Conservation (phyloP, 2,888 invertebrate genomes). For the Drosophila picticornis region DNA sequence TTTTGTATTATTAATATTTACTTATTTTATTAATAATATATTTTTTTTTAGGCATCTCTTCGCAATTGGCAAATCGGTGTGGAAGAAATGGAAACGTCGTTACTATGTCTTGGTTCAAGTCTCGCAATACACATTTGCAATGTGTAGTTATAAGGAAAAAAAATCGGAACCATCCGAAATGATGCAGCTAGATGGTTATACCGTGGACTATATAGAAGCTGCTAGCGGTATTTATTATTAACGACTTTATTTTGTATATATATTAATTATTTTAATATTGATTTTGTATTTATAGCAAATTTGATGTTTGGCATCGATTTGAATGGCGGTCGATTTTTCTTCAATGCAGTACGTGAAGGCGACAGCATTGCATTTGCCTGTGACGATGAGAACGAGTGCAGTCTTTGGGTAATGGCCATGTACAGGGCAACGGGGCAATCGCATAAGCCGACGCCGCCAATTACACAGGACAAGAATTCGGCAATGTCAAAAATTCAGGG, state of each 20-base stretch:
- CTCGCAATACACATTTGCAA: constrained; percentile 99
- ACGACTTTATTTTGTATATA: background rate
- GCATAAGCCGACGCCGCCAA: constrained; percentile 98
- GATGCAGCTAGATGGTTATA: constrained; percentile 99
- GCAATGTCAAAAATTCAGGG: constrained; percentile 96
- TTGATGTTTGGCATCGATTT: constrained; percentile 97
- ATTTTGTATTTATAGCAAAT: constrained; percentile 88
- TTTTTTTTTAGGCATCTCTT: constrained; percentile 89
- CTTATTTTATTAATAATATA: background rate
- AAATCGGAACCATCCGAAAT: constrained; percentile 99
- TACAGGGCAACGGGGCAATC: constrained; percentile 99
- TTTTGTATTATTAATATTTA: background rate
- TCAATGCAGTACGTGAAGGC: constrained; percentile 99
- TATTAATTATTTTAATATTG: background rate
- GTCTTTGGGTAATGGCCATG: constrained; percentile 99
- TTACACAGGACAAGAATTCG: constrained; percentile 93
- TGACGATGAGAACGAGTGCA: constrained; percentile 98
- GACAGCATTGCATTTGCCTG: constrained; percentile 98
- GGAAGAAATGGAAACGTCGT: constrained; percentile 99
- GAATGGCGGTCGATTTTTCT: constrained; percentile 97
- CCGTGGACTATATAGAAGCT: constrained; percentile 99
- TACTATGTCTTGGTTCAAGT: constrained; percentile 99
- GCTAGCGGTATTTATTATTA: constrained; percentile 91
- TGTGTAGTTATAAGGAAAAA: constrained; percentile 99
- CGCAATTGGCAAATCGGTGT: constrained; percentile 97